These are phyloP conservation scores for Salminus brasiliensis DNA, from an alignment of 2,113 vertebrate genomes.

Conservation along the genomic window DNA sequence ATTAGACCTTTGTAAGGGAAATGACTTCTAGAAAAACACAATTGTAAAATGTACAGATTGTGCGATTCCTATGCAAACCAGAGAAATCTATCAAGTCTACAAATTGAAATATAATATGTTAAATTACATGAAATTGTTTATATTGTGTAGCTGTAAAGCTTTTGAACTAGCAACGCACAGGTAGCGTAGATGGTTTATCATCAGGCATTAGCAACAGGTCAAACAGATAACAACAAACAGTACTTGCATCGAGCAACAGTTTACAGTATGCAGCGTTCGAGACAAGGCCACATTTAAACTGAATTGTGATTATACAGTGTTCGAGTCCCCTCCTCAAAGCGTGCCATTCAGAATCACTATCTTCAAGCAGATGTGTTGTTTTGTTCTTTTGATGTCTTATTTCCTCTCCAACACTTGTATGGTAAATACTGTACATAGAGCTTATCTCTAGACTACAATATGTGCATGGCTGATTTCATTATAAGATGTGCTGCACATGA, in stretches of 20 bases:
- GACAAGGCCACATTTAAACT: constrained; percentile 25
- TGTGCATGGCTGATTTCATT: constrained; percentile 70
- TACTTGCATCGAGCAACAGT: constrained; percentile 12
- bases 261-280: constrained; percentile 43
- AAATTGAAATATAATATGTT: constrained; percentile 40
- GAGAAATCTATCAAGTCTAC: constrained; percentile 44
- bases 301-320: constrained; percentile 1
- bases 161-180: constrained; percentile 24
- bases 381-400: constrained; percentile 25
- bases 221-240: not conserved
- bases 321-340: not conserved
- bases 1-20: constrained; percentile 18
- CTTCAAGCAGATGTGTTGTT: not conserved
- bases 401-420: constrained; percentile 25
- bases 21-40: constrained; percentile 18
- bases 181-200: not conserved
- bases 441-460: constrained; percentile 67
- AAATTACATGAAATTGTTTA: constrained; percentile 32
- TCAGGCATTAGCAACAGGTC: not conserved
- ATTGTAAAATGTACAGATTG: constrained; percentile 46
- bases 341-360: constrained; percentile 26
- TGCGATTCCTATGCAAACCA: constrained; percentile 79
- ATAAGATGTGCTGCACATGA: constrained; percentile 57
- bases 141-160: constrained; percentile 23
- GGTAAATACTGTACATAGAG: constrained; percentile 71